Evolutionary conservation across 1,140 invertebrate genomes (phyloP), one percentile per base, ranked within the genome.

Genomic region (Hycleus phaleratus): DNA sequence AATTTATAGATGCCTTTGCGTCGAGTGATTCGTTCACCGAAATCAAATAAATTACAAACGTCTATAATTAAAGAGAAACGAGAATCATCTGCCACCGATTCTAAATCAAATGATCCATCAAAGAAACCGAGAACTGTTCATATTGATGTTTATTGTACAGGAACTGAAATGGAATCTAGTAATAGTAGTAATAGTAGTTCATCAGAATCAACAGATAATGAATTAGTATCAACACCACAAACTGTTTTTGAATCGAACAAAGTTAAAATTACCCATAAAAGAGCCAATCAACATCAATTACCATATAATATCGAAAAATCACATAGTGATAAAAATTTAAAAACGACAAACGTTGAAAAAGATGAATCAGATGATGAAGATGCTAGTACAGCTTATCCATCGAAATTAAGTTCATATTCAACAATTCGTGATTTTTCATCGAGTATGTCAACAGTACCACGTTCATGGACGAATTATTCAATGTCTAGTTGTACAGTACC

Each of bases 131-230:
- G 85, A 49, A 88, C 85, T 1, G 85, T 88, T 10, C 86, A 88
- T 64, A 88, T 88, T 40, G 86, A 88, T 71, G 86, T 88, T 3
- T 88, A 88, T 62, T 88, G 86, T 65, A 87, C 85, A 0, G 85
- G 82, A 2, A 84, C 85, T 2, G 85, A 86, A 59, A 75, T 78
- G n/a, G 82, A 82, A 40, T 74, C 73, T 6, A 76, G 75, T 50
- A 66, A 68, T 9, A 70, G 65, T 18, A 70, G 65, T 18, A 65
- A 68, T 10, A 62, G 68, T 26, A 70, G 69, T 0, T 71, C 59
- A 9, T 71, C 73, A 4, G 71, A 77, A n/a, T 63, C 52, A 18
- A 68, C 66, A 2, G 75, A 77, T 32, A 77, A 73, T 8, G 68
- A 73, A 4, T 65, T 66, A 3, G 73, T 72, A 26, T 78, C 80